Base-by-base conservation (phyloP, 2,113 vertebrate genomes). In the Amphiprion percula region DNA sequence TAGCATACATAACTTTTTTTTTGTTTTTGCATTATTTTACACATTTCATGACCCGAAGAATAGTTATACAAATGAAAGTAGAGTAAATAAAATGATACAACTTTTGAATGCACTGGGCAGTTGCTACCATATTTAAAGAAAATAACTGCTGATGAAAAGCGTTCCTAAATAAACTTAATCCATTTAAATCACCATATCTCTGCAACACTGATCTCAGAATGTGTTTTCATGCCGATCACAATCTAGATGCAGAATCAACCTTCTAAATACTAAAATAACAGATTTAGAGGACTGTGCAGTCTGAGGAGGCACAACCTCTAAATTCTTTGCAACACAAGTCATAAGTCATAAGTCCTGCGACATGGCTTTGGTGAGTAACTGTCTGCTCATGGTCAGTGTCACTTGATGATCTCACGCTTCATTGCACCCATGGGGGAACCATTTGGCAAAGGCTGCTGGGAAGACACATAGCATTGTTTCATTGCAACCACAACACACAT, bases 371-470 rank as follows among this genome's bases (percentile, higher is more conserved):
- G 47, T 77, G 62, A 86, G 46, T 67, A 75, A 65, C 46, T 82
- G 77, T 84, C 65, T 69, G 70, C 77, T 84, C 53, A 63, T 82
- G 89, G 80, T 88, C 87, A 88, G 68, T 82, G 77, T 87, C 77
- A 62, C 70, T 77, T 67, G 74, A 83, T 90, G 82, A 88, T 81
- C 68, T 90, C 86, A 84, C 68, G n/a, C 81, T 87, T 88, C 68
- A 85, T 84, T 74, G 84, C 83, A 78, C 90, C 86, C 80, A 58
- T 37, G 78, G 81, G 92, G 73, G 30, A 58, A 79, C 16, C 30
- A 62, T 74, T 90, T 83, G 80, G 86, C 86, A 87, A 83, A 63
- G 80, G 83, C 44, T 78, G 68, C 70, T 83, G 69, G 70, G 65
- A 85, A 82, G 74, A 84, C 77, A 79, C 78, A 82, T 56, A 56